Evolutionary conservation across 2,888 invertebrate species (phyloP), one percentile per base, ranked within the genome.

Genomic region (Eupelmus urozonus): DNA sequence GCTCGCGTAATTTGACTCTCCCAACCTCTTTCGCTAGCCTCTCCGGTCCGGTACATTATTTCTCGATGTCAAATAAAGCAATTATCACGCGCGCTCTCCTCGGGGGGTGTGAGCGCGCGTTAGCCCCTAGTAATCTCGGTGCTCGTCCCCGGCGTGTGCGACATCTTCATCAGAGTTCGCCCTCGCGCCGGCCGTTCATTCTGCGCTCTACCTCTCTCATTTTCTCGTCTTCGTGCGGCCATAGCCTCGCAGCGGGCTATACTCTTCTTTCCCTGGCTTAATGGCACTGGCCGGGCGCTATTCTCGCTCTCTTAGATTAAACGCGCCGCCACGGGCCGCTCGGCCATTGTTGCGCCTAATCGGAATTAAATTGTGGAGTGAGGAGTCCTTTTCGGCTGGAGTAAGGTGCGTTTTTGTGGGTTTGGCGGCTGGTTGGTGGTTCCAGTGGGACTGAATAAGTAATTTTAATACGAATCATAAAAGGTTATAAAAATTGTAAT

Each of bases 31-130:
- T 73, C 55, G 16, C 65, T 62, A 59, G 59, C 29, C 53, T 16
- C 16, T 5, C 11, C 9, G 27, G 55, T 55, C 20, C 29, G 59
- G 86, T 87, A 86, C 88, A 89, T 89, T 89, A 89, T 88, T 89
- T 88, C 89, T 87, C 86, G 86, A 87, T 88, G 89, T 90, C 89
- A 89, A 89, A 90, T 89, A 89, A 90, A 89, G 89, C 89, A 90
- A 90, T 90, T 90, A 89, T 89, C 89, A 87, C 88, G 88, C 88
- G 87, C 88, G 87, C 86, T 9, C 9, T 9, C 9, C 45, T 45
- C 45, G 45, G 20, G 3, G 45, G 53, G 11, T 3, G 20, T 53
- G 20, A 4, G n/a, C 20, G 85, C 84, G 83, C 82, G 85, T 83
- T 84, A n/a, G 40, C n/a, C 25, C 84, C 84, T 85, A 85, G 87